These are phyloP conservation scores for Epistrophe grossulariae DNA, from an alignment of 2,888 invertebrate genomes.

Conservation along the genomic window DNA sequence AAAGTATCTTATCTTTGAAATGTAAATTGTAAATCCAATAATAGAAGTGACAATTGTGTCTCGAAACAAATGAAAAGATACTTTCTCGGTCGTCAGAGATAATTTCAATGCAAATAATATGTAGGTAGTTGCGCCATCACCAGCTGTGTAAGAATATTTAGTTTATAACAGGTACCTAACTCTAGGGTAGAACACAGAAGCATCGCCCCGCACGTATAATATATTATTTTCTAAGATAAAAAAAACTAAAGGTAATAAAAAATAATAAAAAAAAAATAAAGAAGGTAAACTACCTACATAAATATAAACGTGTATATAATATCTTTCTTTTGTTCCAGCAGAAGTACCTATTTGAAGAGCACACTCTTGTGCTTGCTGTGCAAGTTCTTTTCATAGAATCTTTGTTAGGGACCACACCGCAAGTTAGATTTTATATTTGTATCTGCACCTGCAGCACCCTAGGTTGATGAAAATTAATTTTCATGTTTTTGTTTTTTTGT, in stretches of 20 bases:
- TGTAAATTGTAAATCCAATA: slow-evolving; percentile 37
- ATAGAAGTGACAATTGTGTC: slow-evolving; percentile 25
- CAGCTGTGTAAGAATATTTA: slow-evolving; percentile 19
- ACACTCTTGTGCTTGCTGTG: neutral
- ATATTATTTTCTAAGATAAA: slow-evolving; percentile 6
- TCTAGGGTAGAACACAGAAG: slow-evolving; percentile 11
- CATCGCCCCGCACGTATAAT: neutral
- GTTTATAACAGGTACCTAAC: slow-evolving; percentile 7
- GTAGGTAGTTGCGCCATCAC: slow-evolving; percentile 12
- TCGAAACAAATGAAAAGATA: slow-evolving; percentile 23
- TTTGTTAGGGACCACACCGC: slow-evolving; percentile 15
- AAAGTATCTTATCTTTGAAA: slow-evolving; percentile 33
- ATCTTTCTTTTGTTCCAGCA: neutral
- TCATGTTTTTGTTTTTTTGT: neutral
- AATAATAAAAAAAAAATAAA: neutral
- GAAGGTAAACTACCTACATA: neutral
- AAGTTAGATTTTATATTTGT: neutral
- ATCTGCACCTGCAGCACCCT: slow-evolving; percentile 29
- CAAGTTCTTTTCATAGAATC: slow-evolving; percentile 10
- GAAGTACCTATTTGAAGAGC: slow-evolving; percentile 24
- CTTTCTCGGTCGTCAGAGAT: neutral
- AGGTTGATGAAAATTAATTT: neutral
- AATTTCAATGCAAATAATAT: slow-evolving; percentile 36
- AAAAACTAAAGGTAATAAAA: slow-evolving; percentile 25
- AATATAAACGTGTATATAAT: neutral